A percentile compares a stretch with the other conserved stretches of the same genome.
Conservation (phyloP, 2,797 vertebrate genomes). For the Simalia tracyae region DNA sequence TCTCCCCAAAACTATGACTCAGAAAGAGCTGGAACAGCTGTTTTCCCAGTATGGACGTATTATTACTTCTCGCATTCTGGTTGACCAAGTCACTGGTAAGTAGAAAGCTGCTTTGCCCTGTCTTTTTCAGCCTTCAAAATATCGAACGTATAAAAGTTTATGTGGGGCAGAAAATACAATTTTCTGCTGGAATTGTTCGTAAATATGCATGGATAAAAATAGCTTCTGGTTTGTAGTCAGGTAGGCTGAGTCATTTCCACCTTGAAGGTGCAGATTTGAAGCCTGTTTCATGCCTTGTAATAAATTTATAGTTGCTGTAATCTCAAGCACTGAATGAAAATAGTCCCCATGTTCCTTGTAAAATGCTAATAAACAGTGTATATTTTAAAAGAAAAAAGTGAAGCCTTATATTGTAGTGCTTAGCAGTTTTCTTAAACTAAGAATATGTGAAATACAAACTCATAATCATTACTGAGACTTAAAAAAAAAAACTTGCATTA, state of each 20-base stretch:
- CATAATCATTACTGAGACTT: conserved; percentile 52
- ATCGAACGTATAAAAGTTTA: conserved; percentile 71
- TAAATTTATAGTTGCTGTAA: conserved; percentile 78
- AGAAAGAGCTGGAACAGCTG: conserved; percentile 95
- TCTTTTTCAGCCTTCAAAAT: conserved; percentile 38
- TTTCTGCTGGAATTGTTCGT: conserved; percentile 79
- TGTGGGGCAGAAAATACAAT: conserved; percentile 76
- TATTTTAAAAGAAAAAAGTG: conserved; percentile 41
- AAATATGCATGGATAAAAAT: conserved; percentile 81
- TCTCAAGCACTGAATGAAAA: conserved; percentile 71
- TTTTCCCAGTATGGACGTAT: conserved; percentile 98
- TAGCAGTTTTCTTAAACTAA: conserved; percentile 57
- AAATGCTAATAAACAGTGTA: conserved; percentile 71
- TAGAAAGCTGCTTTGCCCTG: conserved; percentile 41
- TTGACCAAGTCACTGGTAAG: conserved; percentile 98
- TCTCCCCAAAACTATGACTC: conserved; percentile 95
- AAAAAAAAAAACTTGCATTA: conserved; percentile 33
- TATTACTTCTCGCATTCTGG: conserved; percentile 97
- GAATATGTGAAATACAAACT: conserved; percentile 39
- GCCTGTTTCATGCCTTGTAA: conserved; percentile 78
- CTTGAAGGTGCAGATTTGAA: conserved; percentile 76
- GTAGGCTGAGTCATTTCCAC: conserved; percentile 74
- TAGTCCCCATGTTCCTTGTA: conserved; percentile 56
- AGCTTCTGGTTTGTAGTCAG: conserved; percentile 71
- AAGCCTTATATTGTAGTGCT: conserved; percentile 46